Conservation (phyloP, 2,888 invertebrate species). For the Mycalesis mineus region DNA sequence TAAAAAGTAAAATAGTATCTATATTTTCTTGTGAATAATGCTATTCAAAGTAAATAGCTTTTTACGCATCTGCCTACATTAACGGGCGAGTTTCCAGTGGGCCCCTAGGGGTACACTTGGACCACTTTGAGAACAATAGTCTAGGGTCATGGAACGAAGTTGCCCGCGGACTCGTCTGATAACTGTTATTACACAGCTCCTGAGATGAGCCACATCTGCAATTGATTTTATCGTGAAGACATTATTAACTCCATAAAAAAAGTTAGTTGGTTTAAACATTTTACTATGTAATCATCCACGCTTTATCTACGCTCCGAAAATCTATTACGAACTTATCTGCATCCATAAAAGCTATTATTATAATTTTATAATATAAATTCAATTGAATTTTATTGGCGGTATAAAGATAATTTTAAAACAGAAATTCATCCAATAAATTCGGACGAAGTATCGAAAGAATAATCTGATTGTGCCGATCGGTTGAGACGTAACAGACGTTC, state of each 20-base stretch:
- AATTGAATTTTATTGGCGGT: constrained; percentile 13
- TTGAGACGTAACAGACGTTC: constrained; percentile 64
- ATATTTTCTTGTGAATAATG: no score
- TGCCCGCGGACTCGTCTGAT: constrained; percentile 40
- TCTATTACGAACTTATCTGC: constrained; percentile 40
- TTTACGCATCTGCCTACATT: no score
- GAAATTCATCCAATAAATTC: constrained; percentile 25
- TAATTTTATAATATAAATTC: constrained; percentile 14
- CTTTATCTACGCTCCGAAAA: constrained; percentile 50
- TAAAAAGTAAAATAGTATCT: no score
- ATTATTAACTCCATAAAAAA: constrained; percentile 46
- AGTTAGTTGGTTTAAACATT: constrained; percentile 18
- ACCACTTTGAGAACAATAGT: no score
- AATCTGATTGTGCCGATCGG: constrained; percentile 58
- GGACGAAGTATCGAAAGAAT: constrained; percentile 57
- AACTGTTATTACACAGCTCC: constrained; percentile 64
- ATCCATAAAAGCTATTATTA: constrained; percentile 17
- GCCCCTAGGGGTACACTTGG: no score
- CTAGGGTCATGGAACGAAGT: constrained; percentile 16
- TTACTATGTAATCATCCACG: constrained; percentile 39
- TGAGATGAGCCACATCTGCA: constrained; percentile 54
- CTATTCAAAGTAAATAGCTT: no score
- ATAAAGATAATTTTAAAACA: constrained; percentile 19
- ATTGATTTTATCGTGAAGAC: constrained; percentile 71
- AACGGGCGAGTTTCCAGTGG: no score